These are phyloP conservation scores for Hemaris fuciformis DNA, from an alignment of 2,888 invertebrate genomes.

Conservation along the genomic window DNA sequence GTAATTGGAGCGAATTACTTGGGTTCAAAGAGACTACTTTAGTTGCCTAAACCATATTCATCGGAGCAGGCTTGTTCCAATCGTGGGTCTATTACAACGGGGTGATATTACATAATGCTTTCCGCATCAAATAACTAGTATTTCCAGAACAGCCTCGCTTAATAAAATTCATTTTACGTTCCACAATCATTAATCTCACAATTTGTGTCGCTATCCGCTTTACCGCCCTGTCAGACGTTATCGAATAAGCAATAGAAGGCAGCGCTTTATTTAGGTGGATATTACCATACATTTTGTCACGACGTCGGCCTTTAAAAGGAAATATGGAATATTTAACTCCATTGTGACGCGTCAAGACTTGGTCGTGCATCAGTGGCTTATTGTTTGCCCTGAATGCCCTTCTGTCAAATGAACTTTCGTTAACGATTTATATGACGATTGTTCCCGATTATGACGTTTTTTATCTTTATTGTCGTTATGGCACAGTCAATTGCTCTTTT, in stretches of 20 bases:
- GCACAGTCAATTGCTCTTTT: neutral
- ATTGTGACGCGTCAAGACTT: slow-evolving; percentile 26
- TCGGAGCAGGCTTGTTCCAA: too few species aligned
- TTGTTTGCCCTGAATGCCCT: slow-evolving; percentile 31
- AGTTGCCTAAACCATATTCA: too few species aligned
- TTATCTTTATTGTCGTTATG: slow-evolving; percentile 20
- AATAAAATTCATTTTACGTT: neutral
- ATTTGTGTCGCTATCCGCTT: neutral
- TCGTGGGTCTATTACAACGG: too few species aligned
- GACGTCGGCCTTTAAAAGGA: slow-evolving; percentile 18
- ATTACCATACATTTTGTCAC: slow-evolving; percentile 13
- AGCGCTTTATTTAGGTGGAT: neutral
- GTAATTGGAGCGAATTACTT: too few species aligned
- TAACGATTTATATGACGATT: slow-evolving; percentile 28
- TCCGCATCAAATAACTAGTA: neutral
- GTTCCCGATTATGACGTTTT: slow-evolving; percentile 26
- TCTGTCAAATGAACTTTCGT: slow-evolving; percentile 34
- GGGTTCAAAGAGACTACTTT: too few species aligned
- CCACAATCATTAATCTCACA: neutral
- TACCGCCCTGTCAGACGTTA: neutral
- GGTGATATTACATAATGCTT: too few species aligned
- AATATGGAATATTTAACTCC: slow-evolving; percentile 17
- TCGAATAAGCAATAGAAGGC: neutral
- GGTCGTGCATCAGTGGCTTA: slow-evolving; percentile 32
- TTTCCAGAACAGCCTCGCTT: neutral